Percentiles rank a stretch among this genome's conserved stretches.
Conservation (phyloP, 2,797 vertebrate genomes). For the Bovichtus diacanthus region DNA sequence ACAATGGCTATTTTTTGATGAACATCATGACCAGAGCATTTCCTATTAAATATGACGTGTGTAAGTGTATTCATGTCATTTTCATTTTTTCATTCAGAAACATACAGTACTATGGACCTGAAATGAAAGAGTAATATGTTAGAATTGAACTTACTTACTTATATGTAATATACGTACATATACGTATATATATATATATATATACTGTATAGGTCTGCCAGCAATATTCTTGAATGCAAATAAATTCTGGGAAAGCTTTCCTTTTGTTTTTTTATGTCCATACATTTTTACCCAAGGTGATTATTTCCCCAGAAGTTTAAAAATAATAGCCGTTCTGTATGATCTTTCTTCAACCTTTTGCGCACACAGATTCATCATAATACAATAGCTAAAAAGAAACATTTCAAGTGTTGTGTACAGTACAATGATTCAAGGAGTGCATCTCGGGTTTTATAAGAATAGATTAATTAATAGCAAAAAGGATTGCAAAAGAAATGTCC, state of each 20-base stretch:
- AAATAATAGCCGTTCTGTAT: conserved; percentile 51
- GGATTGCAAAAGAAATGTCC: neutral
- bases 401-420: conserved; percentile 9
- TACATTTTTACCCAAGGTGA: conserved; percentile 55
- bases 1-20: conserved; percentile 35
- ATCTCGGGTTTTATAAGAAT: neutral
- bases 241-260: conserved; percentile 27
- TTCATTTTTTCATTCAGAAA: conserved; percentile 57
- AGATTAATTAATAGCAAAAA: neutral
- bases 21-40: conserved; percentile 37
- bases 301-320: conserved; percentile 51
- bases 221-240: conserved; percentile 41
- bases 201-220: no score
- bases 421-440: conserved; percentile 15
- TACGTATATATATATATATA: no score
- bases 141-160: conserved; percentile 54
- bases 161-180: conserved; percentile 49
- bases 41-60: conserved; percentile 37
- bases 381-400: conserved; percentile 42
- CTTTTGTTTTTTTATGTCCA: conserved; percentile 32
- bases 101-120: conserved; percentile 42
- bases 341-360: conserved; percentile 54
- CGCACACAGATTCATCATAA: conserved; percentile 60
- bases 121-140: conserved; percentile 42
- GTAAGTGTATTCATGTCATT: conserved; percentile 32